Evolutionary conservation across 2,113 vertebrate species (phyloP), one percentile per base, ranked within the genome.

Genomic region (Daboia siamensis): DNA sequence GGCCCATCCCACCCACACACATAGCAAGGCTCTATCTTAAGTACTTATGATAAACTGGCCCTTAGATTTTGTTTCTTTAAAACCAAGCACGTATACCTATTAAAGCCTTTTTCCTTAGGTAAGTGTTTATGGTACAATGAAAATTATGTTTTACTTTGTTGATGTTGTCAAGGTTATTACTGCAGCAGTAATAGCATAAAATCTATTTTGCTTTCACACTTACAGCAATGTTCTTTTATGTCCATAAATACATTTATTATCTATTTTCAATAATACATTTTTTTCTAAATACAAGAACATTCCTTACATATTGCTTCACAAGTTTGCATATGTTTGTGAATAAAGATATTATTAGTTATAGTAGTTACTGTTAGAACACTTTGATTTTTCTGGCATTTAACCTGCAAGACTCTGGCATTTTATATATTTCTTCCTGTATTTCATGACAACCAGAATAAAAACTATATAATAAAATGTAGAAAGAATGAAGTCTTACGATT

Each of bases 401-500:
- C 15, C 74, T 80, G 33, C 33, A 39, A 80, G 33, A 39, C 6
- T 80, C 33, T 80, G n/a, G n/a, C 74, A 80, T 10, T 80, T 39
- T 44, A 44, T 44, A 39, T 44, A 80, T 44, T 80, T 80, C 33
- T 80, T 80, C 17, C 33, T 44, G 17, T 21, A 80, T 7, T 80
- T 44, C 17, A 80, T 44, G 33, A 44, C 74, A 80, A 80, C 33
- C 74, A 44, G 74, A 88, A 59, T 15, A 59, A 44, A 61, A n/a
- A 54, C 86, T 21, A 61, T n/a, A 89, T 74, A 10, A 8, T 15
- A 20, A 57, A 88, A 89, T 90, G 48, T 44, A 92, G 64, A 94
- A 93, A 61, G 74, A 87, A n/a, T 7, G 86, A 86, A 33, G 9
- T 91, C 98, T 98, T 97, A 98, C 98, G 98, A 98, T 97, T 99